phyloP scores from a whole-genome alignment of 2,797 vertebrate species.

The Chiroxiphia lanceolata region DNA sequence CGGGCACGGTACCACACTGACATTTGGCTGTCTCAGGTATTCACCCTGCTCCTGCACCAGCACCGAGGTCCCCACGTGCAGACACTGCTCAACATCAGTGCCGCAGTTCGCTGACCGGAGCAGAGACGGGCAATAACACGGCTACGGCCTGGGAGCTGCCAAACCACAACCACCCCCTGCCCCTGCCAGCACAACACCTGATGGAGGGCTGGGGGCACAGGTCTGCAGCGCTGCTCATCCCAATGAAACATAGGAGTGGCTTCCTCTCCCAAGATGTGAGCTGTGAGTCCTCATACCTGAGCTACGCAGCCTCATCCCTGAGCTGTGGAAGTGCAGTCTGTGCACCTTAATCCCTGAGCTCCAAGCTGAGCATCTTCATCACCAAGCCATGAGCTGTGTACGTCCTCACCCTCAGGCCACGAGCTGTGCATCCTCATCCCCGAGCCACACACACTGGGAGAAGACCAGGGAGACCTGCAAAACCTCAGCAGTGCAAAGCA shows the following conservation, averaged over 20 bases:
- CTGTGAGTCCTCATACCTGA: neutral
- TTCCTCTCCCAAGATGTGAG: neutral
- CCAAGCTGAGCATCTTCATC: neutral
- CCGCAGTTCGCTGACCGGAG: rapidly evolving
- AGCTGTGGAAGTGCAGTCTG: neutral
- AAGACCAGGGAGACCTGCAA: neutral
- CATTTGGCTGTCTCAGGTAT: neutral
- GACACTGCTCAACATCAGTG: neutral
- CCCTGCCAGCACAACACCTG: rapidly evolving
- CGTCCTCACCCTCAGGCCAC: neutral
- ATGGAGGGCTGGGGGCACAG: neutral
- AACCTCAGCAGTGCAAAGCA: neutral
- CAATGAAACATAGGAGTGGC: rapidly evolving
- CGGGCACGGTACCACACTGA: neutral
- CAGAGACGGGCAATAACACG: rapidly evolving
- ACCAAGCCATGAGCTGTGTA: neutral
- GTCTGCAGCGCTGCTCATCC: rapidly evolving
- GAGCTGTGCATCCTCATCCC: neutral
- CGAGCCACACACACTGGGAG: rapidly evolving
- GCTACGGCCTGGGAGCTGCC: rapidly evolving
- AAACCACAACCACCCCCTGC: neutral
- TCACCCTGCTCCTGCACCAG: neutral
- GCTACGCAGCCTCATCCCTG: neutral
- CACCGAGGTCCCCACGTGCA: rapidly evolving
- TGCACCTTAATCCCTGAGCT: neutral